Evolutionary conservation across 2,888 invertebrate species (phyloP).

Genomic region (Callosobruchus maculatus): DNA sequence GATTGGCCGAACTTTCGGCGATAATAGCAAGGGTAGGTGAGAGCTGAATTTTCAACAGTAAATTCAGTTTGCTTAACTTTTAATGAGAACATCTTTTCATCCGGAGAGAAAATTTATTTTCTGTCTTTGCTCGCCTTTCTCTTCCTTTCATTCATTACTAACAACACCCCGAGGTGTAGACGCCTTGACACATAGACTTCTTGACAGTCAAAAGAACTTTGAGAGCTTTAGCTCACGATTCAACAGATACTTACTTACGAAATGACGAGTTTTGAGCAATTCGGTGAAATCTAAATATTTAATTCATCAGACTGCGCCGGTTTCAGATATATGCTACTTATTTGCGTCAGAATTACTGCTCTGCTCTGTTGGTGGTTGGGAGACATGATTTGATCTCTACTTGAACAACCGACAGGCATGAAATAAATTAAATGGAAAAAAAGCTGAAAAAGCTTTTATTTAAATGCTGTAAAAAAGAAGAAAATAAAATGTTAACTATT

Average conservation of each 20-base stretch:
- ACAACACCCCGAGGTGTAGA: background rate
- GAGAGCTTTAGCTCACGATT: background rate
- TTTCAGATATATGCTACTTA: no score
- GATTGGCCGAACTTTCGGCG: constrained; percentile 13
- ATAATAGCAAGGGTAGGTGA: constrained; percentile 2
- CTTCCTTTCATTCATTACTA: background rate
- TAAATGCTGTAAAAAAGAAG: no score
- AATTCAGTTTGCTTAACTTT: constrained; percentile 5
- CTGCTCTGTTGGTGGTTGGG: no score
- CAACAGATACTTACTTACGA: background rate
- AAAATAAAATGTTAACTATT: no score
- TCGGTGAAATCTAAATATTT: no score
- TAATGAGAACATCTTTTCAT: background rate
- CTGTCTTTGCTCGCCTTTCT: background rate
- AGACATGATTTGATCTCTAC: no score
- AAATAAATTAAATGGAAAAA: no score
- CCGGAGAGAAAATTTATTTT: background rate
- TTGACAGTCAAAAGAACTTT: background rate
- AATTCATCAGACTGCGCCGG: no score
- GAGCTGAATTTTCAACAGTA: constrained; percentile 14
- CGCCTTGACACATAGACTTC: background rate
- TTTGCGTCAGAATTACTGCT: no score
- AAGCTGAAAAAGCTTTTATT: no score
- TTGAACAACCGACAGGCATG: no score
- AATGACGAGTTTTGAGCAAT: no score